Conservation (phyloP, 2,113 vertebrate species). For the Laticauda laticaudata region DNA sequence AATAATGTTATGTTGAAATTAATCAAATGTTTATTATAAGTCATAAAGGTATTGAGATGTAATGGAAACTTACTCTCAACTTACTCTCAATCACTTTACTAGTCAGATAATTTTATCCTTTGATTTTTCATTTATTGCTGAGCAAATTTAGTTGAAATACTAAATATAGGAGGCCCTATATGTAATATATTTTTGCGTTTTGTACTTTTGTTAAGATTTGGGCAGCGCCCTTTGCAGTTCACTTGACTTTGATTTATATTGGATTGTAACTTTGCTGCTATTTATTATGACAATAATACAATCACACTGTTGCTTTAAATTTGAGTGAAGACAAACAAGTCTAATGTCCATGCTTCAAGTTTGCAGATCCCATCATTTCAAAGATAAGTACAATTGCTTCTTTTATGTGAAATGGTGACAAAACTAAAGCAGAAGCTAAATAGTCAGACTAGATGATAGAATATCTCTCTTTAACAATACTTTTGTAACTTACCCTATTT, state of each 20-base stretch:
- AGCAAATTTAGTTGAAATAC: background rate
- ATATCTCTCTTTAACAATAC: background rate
- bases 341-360: background rate
- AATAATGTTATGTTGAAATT: background rate
- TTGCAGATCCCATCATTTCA: background rate
- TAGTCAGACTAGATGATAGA: background rate
- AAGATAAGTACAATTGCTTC: conserved; percentile 5
- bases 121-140: background rate
- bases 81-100: background rate
- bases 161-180: background rate
- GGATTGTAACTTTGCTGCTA: background rate
- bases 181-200: background rate
- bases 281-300: background rate
- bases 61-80: background rate
- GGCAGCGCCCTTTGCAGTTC: background rate
- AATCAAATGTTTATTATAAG: background rate
- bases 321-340: background rate
- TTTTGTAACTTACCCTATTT: conserved; percentile 18
- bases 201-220: background rate
- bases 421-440: background rate
- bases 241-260: background rate
- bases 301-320: background rate
- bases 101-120: background rate
- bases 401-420: background rate
- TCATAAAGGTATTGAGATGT: background rate